Base-by-base conservation (phyloP, 2,888 invertebrate species). In the Miltochrista miniata region DNA sequence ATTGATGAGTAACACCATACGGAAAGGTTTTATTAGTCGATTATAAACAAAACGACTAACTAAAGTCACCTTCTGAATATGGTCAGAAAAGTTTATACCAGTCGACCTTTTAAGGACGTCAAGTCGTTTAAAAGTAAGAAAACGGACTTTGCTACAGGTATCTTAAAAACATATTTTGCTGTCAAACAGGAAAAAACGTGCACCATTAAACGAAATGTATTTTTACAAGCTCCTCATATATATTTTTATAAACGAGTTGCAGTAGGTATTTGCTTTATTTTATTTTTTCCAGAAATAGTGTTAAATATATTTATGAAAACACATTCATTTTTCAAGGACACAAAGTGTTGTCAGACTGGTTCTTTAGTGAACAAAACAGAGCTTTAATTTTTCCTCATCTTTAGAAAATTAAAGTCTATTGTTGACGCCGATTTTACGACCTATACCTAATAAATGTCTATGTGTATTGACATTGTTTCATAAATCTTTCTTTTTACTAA, bases 91-190 rank as follows among this genome's bases (percentile, higher is more conserved):
- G 34, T 34, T 12, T 18, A 5, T 24, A n/a, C 18, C 34, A 1
- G 43, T 13, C 24, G 43, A 35, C 43, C 35, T 43, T 12, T 43
- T 34, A 35, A 43, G 43, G 34, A 43, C 35, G 34, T 18, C 43
- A 34, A 43, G 35, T 15, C 7, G 35, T 13, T n/a, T 34, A 24
- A 24, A 4, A 2, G 18, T 24, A 24, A 24, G 18, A 34, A 43
- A 15, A 24, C 18, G 12, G n/a, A 43, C 34, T 35, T 35, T 24
- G 15, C 9, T 33, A 5, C 0, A 11, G n/a, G 18, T 18, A 11
- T 12, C 4, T 12, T 13, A 34, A 34, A 35, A 35, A 24, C 18
- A 7, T 24, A n/a, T n/a, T n/a, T n/a, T 34, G 18, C 7, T 12
- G 33, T 18, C 33, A 12, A 43, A 2, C 43, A 34, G 34, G 43